These are phyloP conservation scores for Pelodytes ibericus DNA, from an alignment of 2,797 vertebrate species.

Conservation along the genomic window DNA sequence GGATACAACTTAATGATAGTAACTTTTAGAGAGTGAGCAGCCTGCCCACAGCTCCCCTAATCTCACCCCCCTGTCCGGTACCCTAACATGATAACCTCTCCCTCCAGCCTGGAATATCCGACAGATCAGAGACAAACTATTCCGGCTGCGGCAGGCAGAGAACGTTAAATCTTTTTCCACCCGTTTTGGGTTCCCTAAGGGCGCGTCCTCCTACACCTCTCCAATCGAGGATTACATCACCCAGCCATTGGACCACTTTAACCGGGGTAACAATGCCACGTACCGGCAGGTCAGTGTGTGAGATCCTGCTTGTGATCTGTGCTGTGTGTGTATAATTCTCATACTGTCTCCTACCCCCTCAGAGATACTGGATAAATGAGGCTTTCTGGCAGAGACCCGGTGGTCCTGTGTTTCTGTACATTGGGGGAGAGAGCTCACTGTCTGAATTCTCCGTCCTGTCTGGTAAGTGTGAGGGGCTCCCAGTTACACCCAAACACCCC, in stretches of 20 bases:
- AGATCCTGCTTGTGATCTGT: no score
- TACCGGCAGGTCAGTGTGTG: slow-evolving; percentile 80
- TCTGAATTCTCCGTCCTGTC: slow-evolving; percentile 69
- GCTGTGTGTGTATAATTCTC: no score
- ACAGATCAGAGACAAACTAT: slow-evolving; percentile 56
- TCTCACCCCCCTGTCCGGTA: not conserved
- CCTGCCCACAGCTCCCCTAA: no score
- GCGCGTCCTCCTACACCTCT: fast-evolving
- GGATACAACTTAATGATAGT: no score
- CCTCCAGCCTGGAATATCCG: slow-evolving; percentile 58
- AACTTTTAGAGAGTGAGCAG: no score
- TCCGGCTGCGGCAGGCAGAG: slow-evolving; percentile 32
- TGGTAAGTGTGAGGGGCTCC: slow-evolving; percentile 74
- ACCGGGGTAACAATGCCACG: slow-evolving; percentile 60
- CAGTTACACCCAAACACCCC: no score
- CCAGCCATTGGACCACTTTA: slow-evolving; percentile 82
- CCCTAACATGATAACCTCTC: no score
- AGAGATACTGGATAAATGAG: slow-evolving; percentile 83
- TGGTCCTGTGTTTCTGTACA: slow-evolving; percentile 82
- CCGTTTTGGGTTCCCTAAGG: not conserved
- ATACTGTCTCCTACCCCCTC: no score
- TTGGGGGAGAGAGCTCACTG: slow-evolving; percentile 79
- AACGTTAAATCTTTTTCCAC: not conserved
- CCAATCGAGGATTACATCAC: slow-evolving; percentile 53
- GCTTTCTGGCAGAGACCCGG: slow-evolving; percentile 67